Evolutionary conservation across 2,797 vertebrate genomes (phyloP).

Genomic region (Corythornis leucogaster): DNA sequence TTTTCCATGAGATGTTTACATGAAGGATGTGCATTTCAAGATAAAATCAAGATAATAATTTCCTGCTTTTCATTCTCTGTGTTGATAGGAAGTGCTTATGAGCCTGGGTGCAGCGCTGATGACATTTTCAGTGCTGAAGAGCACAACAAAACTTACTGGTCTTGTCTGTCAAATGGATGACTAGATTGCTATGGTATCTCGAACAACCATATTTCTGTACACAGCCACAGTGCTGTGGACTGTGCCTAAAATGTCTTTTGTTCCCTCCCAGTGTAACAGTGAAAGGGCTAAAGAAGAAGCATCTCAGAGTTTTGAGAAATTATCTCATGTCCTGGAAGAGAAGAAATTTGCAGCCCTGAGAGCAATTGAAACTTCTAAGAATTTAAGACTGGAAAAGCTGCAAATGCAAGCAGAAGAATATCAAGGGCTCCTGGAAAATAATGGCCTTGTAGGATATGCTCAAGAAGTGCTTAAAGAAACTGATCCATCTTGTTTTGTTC

Average conservation of each 20-base stretch:
- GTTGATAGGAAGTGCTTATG: not conserved
- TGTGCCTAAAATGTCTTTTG: constrained; percentile 3
- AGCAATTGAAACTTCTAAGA: constrained; percentile 88
- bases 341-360: constrained; percentile 87
- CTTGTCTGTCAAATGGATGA: not conserved
- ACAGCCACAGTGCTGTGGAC: not conserved
- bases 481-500: constrained; percentile 96
- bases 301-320: constrained; percentile 88
- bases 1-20: not conserved
- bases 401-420: constrained; percentile 92
- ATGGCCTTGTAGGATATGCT: constrained; percentile 94
- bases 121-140: not conserved
- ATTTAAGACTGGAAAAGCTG: constrained; percentile 86
- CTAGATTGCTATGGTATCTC: not conserved
- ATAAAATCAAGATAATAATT: not conserved
- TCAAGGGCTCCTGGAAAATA: constrained; percentile 97
- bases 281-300: constrained; percentile 88
- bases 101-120: not conserved
- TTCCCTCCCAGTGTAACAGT: constrained; percentile 81
- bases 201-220: not conserved
- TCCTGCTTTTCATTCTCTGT: not conserved
- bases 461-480: constrained; percentile 98
- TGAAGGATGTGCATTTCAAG: not conserved
- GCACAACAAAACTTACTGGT: not conserved
- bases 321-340: constrained; percentile 90